These are phyloP conservation scores for Sander vitreus DNA, from an alignment of 2,113 vertebrate genomes.

Conservation along the genomic window DNA sequence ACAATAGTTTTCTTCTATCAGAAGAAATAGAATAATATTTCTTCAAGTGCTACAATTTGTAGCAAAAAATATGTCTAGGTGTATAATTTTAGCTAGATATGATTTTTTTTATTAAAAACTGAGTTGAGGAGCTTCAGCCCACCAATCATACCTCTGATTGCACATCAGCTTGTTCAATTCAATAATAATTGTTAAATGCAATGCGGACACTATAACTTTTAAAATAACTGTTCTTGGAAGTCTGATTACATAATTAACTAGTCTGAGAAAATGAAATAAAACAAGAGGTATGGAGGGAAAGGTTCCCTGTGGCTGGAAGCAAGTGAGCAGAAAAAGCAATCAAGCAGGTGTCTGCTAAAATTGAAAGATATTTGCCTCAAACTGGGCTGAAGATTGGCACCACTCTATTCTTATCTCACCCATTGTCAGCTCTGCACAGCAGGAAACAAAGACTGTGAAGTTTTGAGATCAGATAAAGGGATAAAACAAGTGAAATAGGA, in stretches of 20 bases:
- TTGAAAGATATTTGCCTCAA: slow-evolving; percentile 18
- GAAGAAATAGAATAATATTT: too few relatives aligned
- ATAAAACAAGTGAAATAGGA: neutral
- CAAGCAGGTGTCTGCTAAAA: neutral
- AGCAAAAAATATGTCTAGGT: too few relatives aligned
- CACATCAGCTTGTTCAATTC: neutral
- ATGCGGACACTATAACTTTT: neutral
- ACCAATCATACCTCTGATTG: neutral
- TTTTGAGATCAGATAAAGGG: neutral
- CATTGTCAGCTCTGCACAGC: neutral
- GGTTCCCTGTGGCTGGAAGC: neutral
- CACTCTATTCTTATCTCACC: neutral
- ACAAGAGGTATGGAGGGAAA: neutral
- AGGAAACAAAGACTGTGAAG: neutral
- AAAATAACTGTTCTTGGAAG: neutral
- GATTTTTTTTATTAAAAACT: neutral
- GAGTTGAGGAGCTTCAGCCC: neutral
- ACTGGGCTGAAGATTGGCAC: slow-evolving; percentile 1
- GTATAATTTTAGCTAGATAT: neutral
- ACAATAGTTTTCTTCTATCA: neutral
- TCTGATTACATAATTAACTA: slow-evolving; percentile 7
- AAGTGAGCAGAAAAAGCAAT: neutral
- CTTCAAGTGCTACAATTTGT: neutral
- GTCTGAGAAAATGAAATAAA: neutral
- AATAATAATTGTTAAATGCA: slow-evolving; percentile 5